These are phyloP conservation scores for Molorchus minor DNA, from an alignment of 2,888 invertebrate species.

Conservation along the genomic window DNA sequence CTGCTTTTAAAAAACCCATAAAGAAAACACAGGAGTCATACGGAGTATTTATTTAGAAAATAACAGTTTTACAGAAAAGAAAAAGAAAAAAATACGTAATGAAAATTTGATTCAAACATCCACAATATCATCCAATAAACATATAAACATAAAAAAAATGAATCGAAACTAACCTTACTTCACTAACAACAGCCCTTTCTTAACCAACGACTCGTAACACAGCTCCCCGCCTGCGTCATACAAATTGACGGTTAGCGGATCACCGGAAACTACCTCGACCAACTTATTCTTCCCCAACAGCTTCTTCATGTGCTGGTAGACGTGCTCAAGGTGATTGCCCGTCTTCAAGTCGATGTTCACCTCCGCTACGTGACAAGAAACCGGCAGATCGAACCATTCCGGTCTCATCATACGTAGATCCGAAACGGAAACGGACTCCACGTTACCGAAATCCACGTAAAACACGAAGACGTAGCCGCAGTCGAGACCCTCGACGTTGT, in stretches of 20 bases:
- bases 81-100: no score
- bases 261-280: slow-evolving; percentile 43
- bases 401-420: slow-evolving; percentile 65
- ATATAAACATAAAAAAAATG: no score
- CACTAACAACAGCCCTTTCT: slow-evolving; percentile 24
- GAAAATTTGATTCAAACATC: no score
- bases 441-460: slow-evolving; percentile 82
- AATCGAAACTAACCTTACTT: slow-evolving; percentile 3
- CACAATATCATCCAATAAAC: no score
- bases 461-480: slow-evolving; percentile 66
- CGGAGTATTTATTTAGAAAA: no score
- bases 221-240: slow-evolving; percentile 45
- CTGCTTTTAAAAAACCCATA: no score
- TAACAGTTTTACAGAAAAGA: no score
- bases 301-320: slow-evolving; percentile 42
- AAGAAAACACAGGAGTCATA: no score
- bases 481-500: slow-evolving; percentile 62
- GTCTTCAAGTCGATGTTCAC: slow-evolving; percentile 56
- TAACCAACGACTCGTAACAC: slow-evolving; percentile 50
- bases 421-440: slow-evolving; percentile 64
- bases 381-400: slow-evolving; percentile 65
- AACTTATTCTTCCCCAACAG: slow-evolving; percentile 40
- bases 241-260: slow-evolving; percentile 50
- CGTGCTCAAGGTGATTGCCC: slow-evolving; percentile 31
- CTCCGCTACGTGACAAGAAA: slow-evolving; percentile 65